Percentiles rank a stretch among this genome's conserved stretches.
Conservation (phyloP, 2,113 vertebrate species). For the Hippolais icterina region DNA sequence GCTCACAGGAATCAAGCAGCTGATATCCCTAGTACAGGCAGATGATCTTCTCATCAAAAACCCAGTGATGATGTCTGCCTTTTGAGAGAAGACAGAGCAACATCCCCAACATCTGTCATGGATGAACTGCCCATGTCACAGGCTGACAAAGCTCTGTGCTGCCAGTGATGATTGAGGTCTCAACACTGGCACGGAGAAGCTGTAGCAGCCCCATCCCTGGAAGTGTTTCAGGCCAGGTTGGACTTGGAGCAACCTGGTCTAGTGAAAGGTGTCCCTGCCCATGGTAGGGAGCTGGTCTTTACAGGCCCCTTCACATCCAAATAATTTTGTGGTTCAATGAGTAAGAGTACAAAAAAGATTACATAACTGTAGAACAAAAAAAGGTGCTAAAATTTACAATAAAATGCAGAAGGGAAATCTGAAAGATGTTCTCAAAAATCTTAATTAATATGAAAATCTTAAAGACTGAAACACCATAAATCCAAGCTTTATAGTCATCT, state of each 20-base stretch:
- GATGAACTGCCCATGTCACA: neutral
- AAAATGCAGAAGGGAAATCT: slow-evolving; percentile 34
- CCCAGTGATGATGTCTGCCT: neutral
- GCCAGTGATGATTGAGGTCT: neutral
- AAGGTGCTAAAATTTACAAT: slow-evolving; percentile 20
- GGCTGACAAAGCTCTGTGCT: neutral
- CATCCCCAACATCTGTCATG: neutral
- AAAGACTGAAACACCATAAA: slow-evolving; percentile 37
- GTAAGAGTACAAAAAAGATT: neutral
- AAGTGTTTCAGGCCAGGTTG: neutral
- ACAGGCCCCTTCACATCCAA: neutral
- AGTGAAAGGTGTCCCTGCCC: neutral
- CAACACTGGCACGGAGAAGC: neutral
- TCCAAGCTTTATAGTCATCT: neutral
- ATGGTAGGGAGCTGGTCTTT: neutral
- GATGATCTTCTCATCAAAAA: neutral
- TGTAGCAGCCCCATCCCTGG: neutral
- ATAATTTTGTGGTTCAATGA: neutral
- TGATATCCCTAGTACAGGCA: neutral
- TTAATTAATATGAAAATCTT: slow-evolving; percentile 65
- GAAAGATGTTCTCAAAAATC: slow-evolving; percentile 43
- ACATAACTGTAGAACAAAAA: neutral
- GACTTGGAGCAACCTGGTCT: neutral
- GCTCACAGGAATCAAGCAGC: neutral
- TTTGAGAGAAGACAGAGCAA: neutral